Conservation (phyloP, 1,140 invertebrate genomes). For the Potamilus streckersoni region DNA sequence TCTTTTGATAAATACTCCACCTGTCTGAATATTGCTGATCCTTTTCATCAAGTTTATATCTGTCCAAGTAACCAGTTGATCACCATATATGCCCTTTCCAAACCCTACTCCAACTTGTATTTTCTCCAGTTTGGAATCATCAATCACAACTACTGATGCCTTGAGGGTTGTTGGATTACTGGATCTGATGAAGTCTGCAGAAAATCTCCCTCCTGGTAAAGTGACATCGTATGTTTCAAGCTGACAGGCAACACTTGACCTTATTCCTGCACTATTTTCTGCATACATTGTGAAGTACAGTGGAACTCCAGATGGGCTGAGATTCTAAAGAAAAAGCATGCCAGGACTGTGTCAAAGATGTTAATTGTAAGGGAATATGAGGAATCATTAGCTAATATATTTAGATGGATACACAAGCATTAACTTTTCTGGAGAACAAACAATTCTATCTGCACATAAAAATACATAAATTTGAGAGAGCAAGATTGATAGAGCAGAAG, state of each 20-base stretch:
- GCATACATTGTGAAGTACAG: constrained; percentile 39
- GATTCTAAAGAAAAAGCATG: no score
- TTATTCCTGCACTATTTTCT: no score
- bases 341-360: no score
- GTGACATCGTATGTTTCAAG: constrained; percentile 45
- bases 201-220: constrained; percentile 34
- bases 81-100: constrained; percentile 34
- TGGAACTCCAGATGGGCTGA: constrained; percentile 14
- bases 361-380: no score
- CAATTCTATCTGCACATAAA: no score
- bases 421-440: no score
- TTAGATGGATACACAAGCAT: no score
- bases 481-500: no score
- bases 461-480: no score
- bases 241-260: constrained; percentile 15
- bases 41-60: constrained; percentile 11
- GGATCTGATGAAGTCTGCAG: constrained; percentile 30
- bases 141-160: constrained; percentile 26
- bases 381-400: no score
- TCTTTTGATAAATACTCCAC: not conserved
- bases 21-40: not conserved
- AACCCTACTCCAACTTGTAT: constrained; percentile 28
- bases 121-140: constrained; percentile 35
- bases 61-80: constrained; percentile 19
- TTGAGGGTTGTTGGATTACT: constrained; percentile 26